Evolutionary conservation across 2,113 vertebrate genomes (phyloP).

Genomic region (Daphoenositta chrysoptera): DNA sequence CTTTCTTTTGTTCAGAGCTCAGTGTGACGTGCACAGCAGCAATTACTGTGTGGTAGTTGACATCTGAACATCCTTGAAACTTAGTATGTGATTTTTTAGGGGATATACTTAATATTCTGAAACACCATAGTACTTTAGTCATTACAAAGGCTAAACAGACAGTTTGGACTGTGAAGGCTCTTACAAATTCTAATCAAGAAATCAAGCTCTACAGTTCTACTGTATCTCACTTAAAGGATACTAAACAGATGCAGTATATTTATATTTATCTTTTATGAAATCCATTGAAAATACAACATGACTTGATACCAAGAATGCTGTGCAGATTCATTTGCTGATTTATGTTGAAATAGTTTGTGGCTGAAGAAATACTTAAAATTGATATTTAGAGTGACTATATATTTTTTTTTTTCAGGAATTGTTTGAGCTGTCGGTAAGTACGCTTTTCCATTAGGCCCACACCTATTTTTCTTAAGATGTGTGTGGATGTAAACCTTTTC

Average conservation of each 20-base stretch:
- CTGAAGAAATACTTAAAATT: neutral
- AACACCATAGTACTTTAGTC: neutral
- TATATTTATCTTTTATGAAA: neutral
- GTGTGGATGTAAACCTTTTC: neutral
- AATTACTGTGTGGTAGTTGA: neutral
- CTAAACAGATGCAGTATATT: neutral
- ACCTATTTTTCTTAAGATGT: neutral
- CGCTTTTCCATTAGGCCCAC: neutral
- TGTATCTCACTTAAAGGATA: neutral
- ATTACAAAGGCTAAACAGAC: neutral
- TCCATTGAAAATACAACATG: neutral
- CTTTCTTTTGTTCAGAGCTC: neutral
- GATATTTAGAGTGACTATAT: neutral
- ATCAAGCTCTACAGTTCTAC: neutral
- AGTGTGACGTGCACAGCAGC: neutral
- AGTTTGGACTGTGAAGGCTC: neutral
- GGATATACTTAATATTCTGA: neutral
- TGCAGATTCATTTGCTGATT: neutral
- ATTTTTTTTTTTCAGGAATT: conserved; percentile 80
- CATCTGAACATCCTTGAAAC: neutral
- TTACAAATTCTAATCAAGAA: neutral
- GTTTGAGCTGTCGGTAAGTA: conserved; percentile 89
- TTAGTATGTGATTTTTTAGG: neutral
- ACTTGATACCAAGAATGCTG: neutral
- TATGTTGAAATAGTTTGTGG: neutral